Conservation (phyloP, 2,797 vertebrate genomes). For the Serranus cabrilla region DNA sequence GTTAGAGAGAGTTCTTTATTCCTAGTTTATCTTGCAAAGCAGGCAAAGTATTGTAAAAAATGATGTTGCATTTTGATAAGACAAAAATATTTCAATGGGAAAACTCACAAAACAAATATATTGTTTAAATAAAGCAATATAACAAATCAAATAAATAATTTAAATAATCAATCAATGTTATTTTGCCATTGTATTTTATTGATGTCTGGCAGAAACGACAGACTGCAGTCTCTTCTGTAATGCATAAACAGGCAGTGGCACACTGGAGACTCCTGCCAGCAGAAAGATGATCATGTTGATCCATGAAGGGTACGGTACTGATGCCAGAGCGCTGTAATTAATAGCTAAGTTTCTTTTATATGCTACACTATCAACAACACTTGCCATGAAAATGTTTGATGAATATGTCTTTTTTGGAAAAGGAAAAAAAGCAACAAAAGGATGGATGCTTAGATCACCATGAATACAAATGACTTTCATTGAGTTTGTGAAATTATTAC, state of each 20-base stretch:
- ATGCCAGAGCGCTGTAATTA: background rate
- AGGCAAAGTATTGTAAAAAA: too few species aligned
- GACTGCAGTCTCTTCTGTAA: background rate
- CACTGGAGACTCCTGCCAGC: background rate
- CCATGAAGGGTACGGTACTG: background rate
- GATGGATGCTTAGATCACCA: background rate
- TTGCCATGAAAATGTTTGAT: background rate
- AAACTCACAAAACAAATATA: too few species aligned
- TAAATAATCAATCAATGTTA: background rate
- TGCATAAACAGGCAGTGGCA: background rate
- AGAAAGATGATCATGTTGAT: slow-evolving; percentile 1
- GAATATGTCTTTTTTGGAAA: background rate
- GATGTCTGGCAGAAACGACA: background rate
- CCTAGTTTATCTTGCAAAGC: too few species aligned
- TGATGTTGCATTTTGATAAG: too few species aligned
- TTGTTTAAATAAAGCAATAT: too few species aligned
- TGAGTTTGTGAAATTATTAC: background rate
- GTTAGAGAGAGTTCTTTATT: background rate
- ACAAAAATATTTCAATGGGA: too few species aligned
- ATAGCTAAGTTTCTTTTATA: background rate
- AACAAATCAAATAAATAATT: too few species aligned
- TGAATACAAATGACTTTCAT: background rate
- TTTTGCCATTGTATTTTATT: background rate
- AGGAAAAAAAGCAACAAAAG: background rate
- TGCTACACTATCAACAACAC: background rate